Evolutionary conservation across 92 coral and sea anemone species (phyloP), one percentile per base, ranked within the genome.

Genomic region (Ricordea florida): DNA sequence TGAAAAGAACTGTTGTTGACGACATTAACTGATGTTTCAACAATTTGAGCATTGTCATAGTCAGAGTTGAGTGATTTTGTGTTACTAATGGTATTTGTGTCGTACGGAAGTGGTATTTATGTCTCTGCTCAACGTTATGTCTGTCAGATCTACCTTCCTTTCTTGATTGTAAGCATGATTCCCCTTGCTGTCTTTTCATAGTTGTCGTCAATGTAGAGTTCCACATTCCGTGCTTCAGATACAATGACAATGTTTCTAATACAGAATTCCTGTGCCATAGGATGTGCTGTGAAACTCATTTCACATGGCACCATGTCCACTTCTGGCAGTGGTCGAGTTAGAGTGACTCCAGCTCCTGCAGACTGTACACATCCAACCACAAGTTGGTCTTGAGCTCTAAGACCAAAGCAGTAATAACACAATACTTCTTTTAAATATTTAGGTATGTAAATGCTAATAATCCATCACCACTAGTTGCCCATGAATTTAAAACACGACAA

Each of bases 151-250:
- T 73, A 94, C 98, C 97, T 91, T 36, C 97, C 97, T 63, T 91
- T 91, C 62, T 78, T 79, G 23, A 94, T 92, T 27, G 98, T 94
- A 10, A 94, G 88, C 98, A 91, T 94, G 46, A 94, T 92, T 27
- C 98, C 98, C 76, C 81, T 89, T 10, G 97, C 91, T 6, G 93
- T 94, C 76, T 83, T 94, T 34, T 90, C 98, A 67, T 94, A 94
- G 55, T 66, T 82, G n/a, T 86, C 97, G 71, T 94, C 92, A 40
- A 94, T 76, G 46, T 94, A 94, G 67, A 94, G 69, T 73, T 94
- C 98, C 53, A 94, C 94, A 83, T 94, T 91, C 55, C 98, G 88
- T 32, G 98, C 98, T 80, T 94, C 98, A 4, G 98, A 94, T 33
- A 94, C 96, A 71, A 94, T 89, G 33, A 91, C 91, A 37, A 94